Base-by-base conservation (phyloP, 2,888 invertebrate species). In the Cartodere bifasciata region DNA sequence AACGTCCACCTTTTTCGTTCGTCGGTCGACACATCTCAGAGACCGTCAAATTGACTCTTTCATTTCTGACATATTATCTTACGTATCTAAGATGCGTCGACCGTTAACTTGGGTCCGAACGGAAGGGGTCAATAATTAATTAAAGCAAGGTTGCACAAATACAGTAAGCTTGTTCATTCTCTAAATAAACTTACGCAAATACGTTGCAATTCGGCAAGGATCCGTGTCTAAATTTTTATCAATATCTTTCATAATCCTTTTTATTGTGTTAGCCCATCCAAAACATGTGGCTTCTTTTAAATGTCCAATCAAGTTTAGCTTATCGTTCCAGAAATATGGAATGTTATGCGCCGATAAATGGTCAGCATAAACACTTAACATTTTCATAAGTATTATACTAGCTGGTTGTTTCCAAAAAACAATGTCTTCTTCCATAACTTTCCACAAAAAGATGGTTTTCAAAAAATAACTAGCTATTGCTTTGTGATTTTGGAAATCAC, bases 391-490 rank as follows among this genome's bases (percentile, higher is more conserved):
- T 4, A 48, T 41, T 17, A 34, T 43, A 30, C 47, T 48, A 14
- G 47, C 32, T 2, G 52, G 35, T 13, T 44, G 39, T 7, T 25
- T 32, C 49, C 52, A 54, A 17, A 52, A 46, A 4, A 17, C 16
- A 4, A 29, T 25, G 9, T 41, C 24, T n/a, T 44, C 33, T 7
- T 41, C 35, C 23, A 49, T 46, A 4, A 55, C 30, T 42, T 57
- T 49, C 48, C 59, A 53, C 5, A 63, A 43, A 35, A 56, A 59
- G 13, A 65, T 36, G 0, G 63, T 65, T 46, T 66, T 65, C 12
- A 66, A 59, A 31, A 52, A 64, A 40, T 66, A 65, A 33, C 65
- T 66, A 2, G 60, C 53, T 11, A 65, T 52, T 35, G 24, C 39
- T 3, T 39, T 32, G 39, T 58, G 58, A 1, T 50, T 37, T 17